Conservation (phyloP, 2,888 invertebrate genomes). For the Tanypteryx hageni region DNA sequence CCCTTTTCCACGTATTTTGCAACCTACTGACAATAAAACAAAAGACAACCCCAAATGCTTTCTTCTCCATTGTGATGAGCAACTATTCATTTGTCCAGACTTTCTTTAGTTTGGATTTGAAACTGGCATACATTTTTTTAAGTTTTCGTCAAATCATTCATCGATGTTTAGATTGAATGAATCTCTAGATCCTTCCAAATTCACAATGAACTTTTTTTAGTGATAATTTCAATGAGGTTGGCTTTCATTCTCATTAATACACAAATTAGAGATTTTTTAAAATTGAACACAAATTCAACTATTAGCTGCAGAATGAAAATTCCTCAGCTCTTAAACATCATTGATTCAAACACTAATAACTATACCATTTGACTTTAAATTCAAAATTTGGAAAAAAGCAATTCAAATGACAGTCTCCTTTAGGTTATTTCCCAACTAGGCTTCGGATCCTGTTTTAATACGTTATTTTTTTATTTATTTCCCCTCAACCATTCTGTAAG, state of each 20-base stretch:
- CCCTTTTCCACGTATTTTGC: slow-evolving; percentile 53
- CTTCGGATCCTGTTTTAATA: slow-evolving; percentile 58
- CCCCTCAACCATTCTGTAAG: slow-evolving; percentile 64
- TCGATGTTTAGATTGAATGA: slow-evolving; percentile 26
- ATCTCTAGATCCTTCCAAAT: slow-evolving; percentile 32
- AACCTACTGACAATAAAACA: slow-evolving; percentile 60
- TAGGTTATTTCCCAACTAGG: slow-evolving; percentile 57
- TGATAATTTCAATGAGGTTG: slow-evolving; percentile 62
- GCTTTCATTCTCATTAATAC: slow-evolving; percentile 58
- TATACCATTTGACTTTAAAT: slow-evolving; percentile 64
- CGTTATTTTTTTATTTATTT: slow-evolving; percentile 52
- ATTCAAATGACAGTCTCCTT: slow-evolving; percentile 62
- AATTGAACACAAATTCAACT: slow-evolving; percentile 64
- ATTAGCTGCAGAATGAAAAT: slow-evolving; percentile 55
- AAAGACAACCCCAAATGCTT: slow-evolving; percentile 45
- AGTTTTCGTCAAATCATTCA: slow-evolving; percentile 50
- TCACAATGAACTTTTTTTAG: slow-evolving; percentile 53
- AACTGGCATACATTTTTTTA: slow-evolving; percentile 22
- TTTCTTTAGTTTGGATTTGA: slow-evolving; percentile 32
- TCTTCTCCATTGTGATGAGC: slow-evolving; percentile 61
- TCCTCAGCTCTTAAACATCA: slow-evolving; percentile 62
- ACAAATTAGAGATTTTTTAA: slow-evolving; percentile 61
- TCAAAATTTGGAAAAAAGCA: slow-evolving; percentile 63
- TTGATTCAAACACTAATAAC: slow-evolving; percentile 64
- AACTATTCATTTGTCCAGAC: slow-evolving; percentile 54